Percentiles rank a stretch among this genome's conserved stretches.
These are phyloP conservation scores for Ganaspis sp. DNA, from an alignment of 1,140 invertebrate genomes.

Conservation along the genomic window DNA sequence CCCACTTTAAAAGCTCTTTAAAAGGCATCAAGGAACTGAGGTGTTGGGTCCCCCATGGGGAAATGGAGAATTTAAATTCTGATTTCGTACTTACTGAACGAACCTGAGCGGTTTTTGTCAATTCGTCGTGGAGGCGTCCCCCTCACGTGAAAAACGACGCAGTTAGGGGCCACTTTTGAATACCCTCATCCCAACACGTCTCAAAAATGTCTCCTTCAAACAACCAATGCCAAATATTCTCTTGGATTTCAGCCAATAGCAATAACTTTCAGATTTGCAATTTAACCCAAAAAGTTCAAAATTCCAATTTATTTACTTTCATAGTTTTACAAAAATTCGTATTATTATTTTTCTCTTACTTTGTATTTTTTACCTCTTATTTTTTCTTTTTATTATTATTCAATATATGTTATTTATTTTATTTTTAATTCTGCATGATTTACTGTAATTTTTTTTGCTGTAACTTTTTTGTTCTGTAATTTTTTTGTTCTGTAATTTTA, in stretches of 20 bases:
- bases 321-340: too few relatives aligned
- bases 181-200: background rate
- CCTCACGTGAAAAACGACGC: background rate
- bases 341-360: too few relatives aligned
- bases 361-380: too few relatives aligned
- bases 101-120: background rate
- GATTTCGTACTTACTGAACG: background rate
- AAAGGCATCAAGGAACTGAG: background rate
- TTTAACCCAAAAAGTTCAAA: too few relatives aligned
- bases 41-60: background rate
- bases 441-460: too few relatives aligned
- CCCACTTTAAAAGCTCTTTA: background rate
- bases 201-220: background rate
- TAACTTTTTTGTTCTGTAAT: too few relatives aligned
- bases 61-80: conserved; percentile 3
- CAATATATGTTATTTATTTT: too few relatives aligned
- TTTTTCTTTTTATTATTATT: too few relatives aligned
- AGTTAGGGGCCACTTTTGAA: background rate
- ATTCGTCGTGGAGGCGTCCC: background rate
- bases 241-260: background rate
- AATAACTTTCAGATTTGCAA: too few relatives aligned
- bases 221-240: background rate
- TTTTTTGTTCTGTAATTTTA: too few relatives aligned
- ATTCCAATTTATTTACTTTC: too few relatives aligned
- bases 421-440: too few relatives aligned